Evolutionary conservation across 2,888 invertebrate species (phyloP), one percentile per base, ranked within the genome.

Genomic region (Portevinia maculata): DNA sequence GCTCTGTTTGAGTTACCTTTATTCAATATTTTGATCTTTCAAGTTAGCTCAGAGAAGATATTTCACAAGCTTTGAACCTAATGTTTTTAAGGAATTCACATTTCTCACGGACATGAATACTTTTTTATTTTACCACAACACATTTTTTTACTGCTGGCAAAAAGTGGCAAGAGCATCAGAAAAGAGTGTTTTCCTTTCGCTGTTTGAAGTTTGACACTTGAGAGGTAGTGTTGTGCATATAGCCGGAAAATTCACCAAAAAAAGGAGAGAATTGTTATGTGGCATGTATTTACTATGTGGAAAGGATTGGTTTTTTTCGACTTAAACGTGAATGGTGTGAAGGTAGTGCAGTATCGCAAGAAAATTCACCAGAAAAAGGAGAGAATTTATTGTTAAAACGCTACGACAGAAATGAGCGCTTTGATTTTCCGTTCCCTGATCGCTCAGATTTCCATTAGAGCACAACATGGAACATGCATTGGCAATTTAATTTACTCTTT

Each of bases 141-240:
- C 17, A 37, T n/a, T 48, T 7, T 37, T 28, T 11, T 9, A 17
- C 32, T 48, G 24, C 32, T 21, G 19, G 11, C 37, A 57, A 13
- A 30, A 37, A 34, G 41, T 28, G 24, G 13, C 24, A 24, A 24
- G 32, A n/a, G n/a, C 24, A 24, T 24, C 2, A 24, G 5, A 24
- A 15, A 50, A 52, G 52, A 53, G 48, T 60, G 52, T 9, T 46
- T 46, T 44, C 34, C 37, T 19, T 44, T 46, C 24, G 44, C 3
- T 24, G 8, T 59, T 75, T 81, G 79, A 75, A 34, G 8, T 59
- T 75, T 81, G 79, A 75, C 79, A 75, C 37, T 70, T 81, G 37
- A 39, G 75, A 64, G 79, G 79, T 81, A 37, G 59, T 62, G 28
- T 6, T 55, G 8, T 57, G 32, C 30, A 50, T 11, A 64, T 57